Conservation (phyloP, 2,113 vertebrate species). For the Crotalus helleri region DNA sequence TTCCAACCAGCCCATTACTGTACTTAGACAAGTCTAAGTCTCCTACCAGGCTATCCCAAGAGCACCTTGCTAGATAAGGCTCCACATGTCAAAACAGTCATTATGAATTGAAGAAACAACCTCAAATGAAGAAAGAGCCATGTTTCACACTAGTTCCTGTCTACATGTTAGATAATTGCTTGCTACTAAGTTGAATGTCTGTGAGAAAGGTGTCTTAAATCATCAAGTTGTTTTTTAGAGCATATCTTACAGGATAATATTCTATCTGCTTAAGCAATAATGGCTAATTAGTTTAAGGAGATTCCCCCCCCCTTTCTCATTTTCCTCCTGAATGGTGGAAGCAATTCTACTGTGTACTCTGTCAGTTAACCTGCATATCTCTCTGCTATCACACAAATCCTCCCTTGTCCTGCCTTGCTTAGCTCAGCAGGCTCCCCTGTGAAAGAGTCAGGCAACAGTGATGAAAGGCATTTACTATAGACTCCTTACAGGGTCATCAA, state of each 20-base stretch:
- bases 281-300: conserved; percentile 1
- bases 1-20: conserved; percentile 69
- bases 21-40: conserved; percentile 63
- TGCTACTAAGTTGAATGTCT: neutral
- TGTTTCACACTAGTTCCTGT: neutral
- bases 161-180: neutral
- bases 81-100: conserved; percentile 28
- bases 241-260: conserved; percentile 21
- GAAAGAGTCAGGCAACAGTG: conserved; percentile 62
- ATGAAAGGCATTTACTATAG: conserved; percentile 80
- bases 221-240: neutral
- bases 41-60: conserved; percentile 63
- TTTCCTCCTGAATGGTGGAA: neutral
- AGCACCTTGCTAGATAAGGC: conserved; percentile 51
- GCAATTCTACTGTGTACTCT: conserved; percentile 14
- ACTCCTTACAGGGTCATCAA: conserved; percentile 75
- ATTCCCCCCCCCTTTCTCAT: conserved; percentile 8
- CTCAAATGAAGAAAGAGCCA: neutral
- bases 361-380: conserved; percentile 51
- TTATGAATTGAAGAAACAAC: conserved; percentile 42
- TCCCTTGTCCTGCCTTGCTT: conserved; percentile 44
- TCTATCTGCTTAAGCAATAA: neutral
- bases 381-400: conserved; percentile 52
- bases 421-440: conserved; percentile 64
- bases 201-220: neutral